Evolutionary conservation across 1,140 invertebrate genomes (phyloP).

Genomic region (Ephestia elutella): DNA sequence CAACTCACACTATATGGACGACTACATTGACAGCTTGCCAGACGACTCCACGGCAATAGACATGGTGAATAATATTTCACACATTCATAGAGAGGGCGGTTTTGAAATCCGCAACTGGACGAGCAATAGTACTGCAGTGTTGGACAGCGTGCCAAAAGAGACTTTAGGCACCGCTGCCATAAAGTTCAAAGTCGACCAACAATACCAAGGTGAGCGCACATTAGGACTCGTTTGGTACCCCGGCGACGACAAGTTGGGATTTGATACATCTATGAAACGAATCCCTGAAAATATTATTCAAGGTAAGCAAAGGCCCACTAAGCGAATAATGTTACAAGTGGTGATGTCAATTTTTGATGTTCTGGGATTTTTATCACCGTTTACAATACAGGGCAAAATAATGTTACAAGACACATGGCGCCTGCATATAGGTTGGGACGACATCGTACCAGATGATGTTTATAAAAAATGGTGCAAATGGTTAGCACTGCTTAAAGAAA

Average conservation of each 20-base stretch:
- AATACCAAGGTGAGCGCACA: slow-evolving; percentile 17
- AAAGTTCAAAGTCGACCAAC: slow-evolving; percentile 14
- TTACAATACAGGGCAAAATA: too few relatives aligned
- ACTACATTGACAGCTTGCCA: slow-evolving; percentile 40
- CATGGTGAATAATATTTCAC: slow-evolving; percentile 25
- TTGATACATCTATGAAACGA: slow-evolving; percentile 20
- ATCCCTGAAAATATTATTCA: slow-evolving; percentile 19
- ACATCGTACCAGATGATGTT: too few relatives aligned
- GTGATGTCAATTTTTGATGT: too few relatives aligned
- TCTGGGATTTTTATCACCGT: too few relatives aligned
- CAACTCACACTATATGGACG: slow-evolving; percentile 48
- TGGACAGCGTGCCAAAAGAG: slow-evolving; percentile 21
- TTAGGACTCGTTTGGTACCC: slow-evolving; percentile 30
- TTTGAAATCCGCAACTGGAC: slow-evolving; percentile 27
- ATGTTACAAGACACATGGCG: too few relatives aligned
- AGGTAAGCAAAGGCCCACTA: slow-evolving; percentile 22
- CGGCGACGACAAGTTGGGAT: slow-evolving; percentile 21
- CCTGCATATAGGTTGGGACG: too few relatives aligned
- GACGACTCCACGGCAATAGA: slow-evolving; percentile 23
- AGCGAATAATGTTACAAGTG: too few relatives aligned
- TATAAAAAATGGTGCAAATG: too few relatives aligned
- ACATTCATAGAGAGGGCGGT: slow-evolving; percentile 33
- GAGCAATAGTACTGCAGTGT: slow-evolving; percentile 18
- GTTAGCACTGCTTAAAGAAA: too few relatives aligned
- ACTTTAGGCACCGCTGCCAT: slow-evolving; percentile 11